Base-by-base conservation (phyloP, 92 coral and sea anemone species). In the Epizoanthus stellaris region DNA sequence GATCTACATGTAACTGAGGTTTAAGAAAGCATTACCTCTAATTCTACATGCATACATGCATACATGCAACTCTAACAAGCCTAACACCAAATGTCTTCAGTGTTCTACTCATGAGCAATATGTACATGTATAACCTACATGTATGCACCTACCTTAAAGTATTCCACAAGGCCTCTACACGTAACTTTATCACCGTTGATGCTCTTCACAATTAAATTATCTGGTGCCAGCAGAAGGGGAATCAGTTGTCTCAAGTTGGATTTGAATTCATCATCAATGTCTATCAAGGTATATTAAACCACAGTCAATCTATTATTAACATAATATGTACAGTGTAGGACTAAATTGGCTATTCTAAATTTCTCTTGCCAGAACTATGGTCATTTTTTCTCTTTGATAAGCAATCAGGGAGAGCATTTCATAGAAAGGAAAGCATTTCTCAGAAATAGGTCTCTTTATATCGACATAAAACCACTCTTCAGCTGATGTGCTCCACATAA, bases 91-190 rank as follows among this genome's bases (percentile, higher is more conserved):
- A 43, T 43, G 13, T 74, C 17, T 42, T 49, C 6, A 30, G 49
- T 4, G 0, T 15, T 13, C n/a, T 42, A 43, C 23, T 15, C 20
- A 10, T 39, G 11, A 75, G 21, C 59, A 49, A 6, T 6, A 42
- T 16, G 23, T 53, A 36, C 56, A 30, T 30, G 36, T 30, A 30
- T 30, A 30, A 30, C 2, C 36, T 30, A 30, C 36, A 30, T 30
- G 1, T 30, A 52, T 52, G 56, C 10, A 10, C 80, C 58, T 30
- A 92, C 98, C 98, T 94, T 95, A 80, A 95, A 95, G 73, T 95
- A 95, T 86, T 95, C 98, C 87, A 95, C 39, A 73, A 95, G 92
- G 25, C 98, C 98, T 84, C 98, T 82, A 77, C 98, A 95, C 0
- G 98, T 95, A 38, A 95, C 98, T 65, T 91, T 86, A 64, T 90